Evolutionary conservation across 2,797 vertebrate genomes (phyloP), one percentile per base, ranked within the genome.

Genomic region (Anniella stebbinsi): DNA sequence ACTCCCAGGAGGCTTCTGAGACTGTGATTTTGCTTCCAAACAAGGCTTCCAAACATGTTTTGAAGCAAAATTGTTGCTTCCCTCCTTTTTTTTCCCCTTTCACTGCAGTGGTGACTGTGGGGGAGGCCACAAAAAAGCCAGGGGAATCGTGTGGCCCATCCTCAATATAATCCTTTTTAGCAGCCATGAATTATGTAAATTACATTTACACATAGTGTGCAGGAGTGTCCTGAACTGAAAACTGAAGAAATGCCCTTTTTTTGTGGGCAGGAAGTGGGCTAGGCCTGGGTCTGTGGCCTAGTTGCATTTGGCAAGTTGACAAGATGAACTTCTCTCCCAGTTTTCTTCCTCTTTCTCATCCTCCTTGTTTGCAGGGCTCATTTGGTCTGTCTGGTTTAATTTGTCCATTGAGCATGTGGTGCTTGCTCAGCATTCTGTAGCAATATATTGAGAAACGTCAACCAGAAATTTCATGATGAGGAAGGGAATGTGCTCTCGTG

Each of bases 321-420:
- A 76, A 75, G 38, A 38, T 41, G 10, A 28, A 75, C 7, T 21
- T 76, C 15, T 77, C 9, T 66, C 45, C 41, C 63, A 10, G 33
- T 1, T 51, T n/a, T 67, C 73, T 66, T 2, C 28, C 73, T 76
- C 18, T 72, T 10, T 88, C 51, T 45, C 38, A 72, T 81, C 41
- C 51, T 60, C 36, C 60, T 36, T 57, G 36, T 60, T 81, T 54
- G 54, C 45, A 67, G 72, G 67, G 36, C 57, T 72, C 72, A 72
- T 88, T 60, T 72, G 78, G 10, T 33, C 48, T 81, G 87, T 81
- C 78, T 82, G 87, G 73, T 82, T 88, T 72, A 38, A 88, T 88
- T 60, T 82, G 54, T 82, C 67, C 17, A 30, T 51, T n/a, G 66
- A 88, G n/a, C 12, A 25, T 33, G n/a, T 60, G 70, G n/a, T 10